Evolutionary conservation across 2,888 invertebrate species (phyloP), one percentile per base, ranked within the genome.

Genomic region (Macaria notata): DNA sequence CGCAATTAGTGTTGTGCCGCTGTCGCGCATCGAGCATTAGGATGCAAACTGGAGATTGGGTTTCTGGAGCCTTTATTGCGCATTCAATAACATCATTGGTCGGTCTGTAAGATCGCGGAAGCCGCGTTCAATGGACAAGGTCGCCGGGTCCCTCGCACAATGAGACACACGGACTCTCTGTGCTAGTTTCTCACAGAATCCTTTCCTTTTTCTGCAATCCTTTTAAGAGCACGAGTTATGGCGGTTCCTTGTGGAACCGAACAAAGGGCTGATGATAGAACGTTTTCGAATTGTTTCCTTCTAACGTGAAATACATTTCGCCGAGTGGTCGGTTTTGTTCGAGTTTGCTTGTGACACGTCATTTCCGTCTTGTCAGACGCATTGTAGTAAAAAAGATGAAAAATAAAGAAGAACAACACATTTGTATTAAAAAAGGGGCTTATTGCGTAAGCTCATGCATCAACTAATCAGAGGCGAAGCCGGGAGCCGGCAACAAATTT

Each of bases 1-100:
- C 77, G 85, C 89, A 90, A 91, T 91, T 91, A 90, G 91, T 88
- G 87, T 84, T 88, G 88, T 86, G 87, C 81, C 85, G 84, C 77
- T 81, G 85, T 83, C 84, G 78, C 79, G 69, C 62, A 63, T 79
- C 78, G 84, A 79, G 79, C 72, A 81, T 84, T 83, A 83, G 81
- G 81, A 78, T 87, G 88, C 83, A 86, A 86, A 89, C 87, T 67
- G 63, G 67, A 64, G 66, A 71, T 71, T 65, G 52, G 64, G 59
- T 65, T 66, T 73, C 69, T 73, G 76, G 80, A 82, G 79, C 80
- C 81, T 84, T 83, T 83, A 76, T 79, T 69, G 69, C 65, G 71
- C 67, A 72, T 73, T 76, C 75, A 77, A 73, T 75, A 73, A 75
- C 62, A 71, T 70, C 67, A 74, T 64, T 68, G 64, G 69, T 70